A percentile compares a stretch with the other conserved stretches of the same genome.
Evolutionary conservation across 2,113 vertebrate genomes (phyloP).

Genomic region (Irena cyanogastra): DNA sequence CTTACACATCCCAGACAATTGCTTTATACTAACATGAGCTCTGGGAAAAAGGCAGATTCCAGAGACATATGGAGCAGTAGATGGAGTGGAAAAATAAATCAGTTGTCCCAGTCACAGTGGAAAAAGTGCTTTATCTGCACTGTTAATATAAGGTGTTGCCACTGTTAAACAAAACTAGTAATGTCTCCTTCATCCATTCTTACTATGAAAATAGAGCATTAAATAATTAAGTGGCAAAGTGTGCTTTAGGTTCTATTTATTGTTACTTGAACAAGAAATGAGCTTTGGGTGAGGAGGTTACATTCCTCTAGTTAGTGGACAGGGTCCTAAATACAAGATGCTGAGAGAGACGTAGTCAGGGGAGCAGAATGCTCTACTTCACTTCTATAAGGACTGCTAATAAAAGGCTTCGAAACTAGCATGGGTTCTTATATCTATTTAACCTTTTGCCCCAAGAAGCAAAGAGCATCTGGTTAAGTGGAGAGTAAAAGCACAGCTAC

Average conservation of each 20-base stretch:
- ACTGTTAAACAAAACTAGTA: slow-evolving; percentile 59
- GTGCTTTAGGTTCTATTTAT: slow-evolving; percentile 33
- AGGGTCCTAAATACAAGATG: slow-evolving; percentile 63
- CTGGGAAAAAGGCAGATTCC: slow-evolving; percentile 84
- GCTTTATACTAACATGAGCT: slow-evolving; percentile 88
- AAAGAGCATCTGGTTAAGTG: slow-evolving; percentile 84
- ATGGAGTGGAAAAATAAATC: slow-evolving; percentile 85
- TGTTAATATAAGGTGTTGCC: slow-evolving; percentile 75
- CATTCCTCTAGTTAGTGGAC: slow-evolving; percentile 53
- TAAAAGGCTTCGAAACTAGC: slow-evolving; percentile 79
- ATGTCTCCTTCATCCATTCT: slow-evolving; percentile 39
- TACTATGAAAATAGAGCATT: slow-evolving; percentile 58
- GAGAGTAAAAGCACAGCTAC: slow-evolving; percentile 80
- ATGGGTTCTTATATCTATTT: slow-evolving; percentile 81
- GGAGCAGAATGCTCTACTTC: slow-evolving; percentile 61
- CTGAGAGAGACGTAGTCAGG: slow-evolving; percentile 42
- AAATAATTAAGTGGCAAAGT: slow-evolving; percentile 58
- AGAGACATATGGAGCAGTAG: slow-evolving; percentile 90
- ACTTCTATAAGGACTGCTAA: slow-evolving; percentile 71
- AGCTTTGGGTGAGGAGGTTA: slow-evolving; percentile 50
- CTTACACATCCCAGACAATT: slow-evolving; percentile 94
- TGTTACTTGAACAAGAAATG: slow-evolving; percentile 42
- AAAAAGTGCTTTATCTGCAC: slow-evolving; percentile 71
- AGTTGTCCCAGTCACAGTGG: slow-evolving; percentile 70
- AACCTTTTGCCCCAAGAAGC: slow-evolving; percentile 83